These are phyloP conservation scores for Falco concolor DNA, from an alignment of 2,797 vertebrate genomes.

Conservation along the genomic window DNA sequence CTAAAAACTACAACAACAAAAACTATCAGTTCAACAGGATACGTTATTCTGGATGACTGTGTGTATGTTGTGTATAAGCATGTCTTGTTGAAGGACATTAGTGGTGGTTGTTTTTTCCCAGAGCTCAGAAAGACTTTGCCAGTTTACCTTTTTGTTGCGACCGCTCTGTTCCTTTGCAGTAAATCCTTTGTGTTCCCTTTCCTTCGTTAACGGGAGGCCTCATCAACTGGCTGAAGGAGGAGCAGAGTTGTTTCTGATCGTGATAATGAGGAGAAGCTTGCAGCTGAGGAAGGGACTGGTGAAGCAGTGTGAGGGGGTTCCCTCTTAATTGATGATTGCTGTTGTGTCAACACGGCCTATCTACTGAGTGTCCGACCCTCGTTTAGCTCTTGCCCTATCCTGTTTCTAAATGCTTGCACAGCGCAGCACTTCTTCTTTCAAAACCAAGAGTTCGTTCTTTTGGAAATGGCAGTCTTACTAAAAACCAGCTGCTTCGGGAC, in stretches of 20 bases:
- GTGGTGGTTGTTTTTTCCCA: background rate
- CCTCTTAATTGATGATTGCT: background rate
- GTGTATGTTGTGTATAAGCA: background rate
- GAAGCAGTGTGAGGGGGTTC: background rate
- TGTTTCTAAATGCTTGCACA: background rate
- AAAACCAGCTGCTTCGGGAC: background rate
- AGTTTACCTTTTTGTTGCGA: background rate
- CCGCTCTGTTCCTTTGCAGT: background rate
- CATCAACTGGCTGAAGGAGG: background rate
- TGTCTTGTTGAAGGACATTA: background rate
- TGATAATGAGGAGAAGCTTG: background rate
- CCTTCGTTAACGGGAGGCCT: background rate
- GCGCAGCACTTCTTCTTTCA: background rate
- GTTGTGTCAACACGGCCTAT: fast-evolving
- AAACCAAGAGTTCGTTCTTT: background rate
- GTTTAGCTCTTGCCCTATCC: background rate
- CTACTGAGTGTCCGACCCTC: background rate
- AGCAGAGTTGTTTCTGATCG: background rate
- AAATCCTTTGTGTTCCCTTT: background rate
- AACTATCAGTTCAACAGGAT: background rate
- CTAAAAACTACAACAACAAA: background rate
- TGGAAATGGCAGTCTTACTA: background rate
- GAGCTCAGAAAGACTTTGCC: background rate
- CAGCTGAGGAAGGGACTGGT: background rate
- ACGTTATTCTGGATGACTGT: background rate